Conservation (phyloP, 2,113 vertebrate genomes). For the Tautogolabrus adspersus region DNA sequence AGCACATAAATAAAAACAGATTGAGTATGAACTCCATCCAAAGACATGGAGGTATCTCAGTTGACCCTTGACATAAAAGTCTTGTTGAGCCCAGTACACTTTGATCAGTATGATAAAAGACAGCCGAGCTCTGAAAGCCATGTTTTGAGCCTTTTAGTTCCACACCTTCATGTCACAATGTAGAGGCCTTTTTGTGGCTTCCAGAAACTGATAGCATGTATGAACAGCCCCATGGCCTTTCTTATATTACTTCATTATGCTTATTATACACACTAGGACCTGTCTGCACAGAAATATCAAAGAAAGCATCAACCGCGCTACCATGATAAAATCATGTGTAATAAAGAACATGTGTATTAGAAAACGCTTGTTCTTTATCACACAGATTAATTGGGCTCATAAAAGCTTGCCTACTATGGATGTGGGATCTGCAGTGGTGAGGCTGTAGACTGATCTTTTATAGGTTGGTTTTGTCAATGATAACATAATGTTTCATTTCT, state of each 20-base stretch:
- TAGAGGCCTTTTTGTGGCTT: background rate
- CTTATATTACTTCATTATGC: background rate
- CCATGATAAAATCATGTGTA: background rate
- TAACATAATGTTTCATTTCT: constrained; percentile 1
- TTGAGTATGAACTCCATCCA: background rate
- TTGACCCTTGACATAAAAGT: background rate
- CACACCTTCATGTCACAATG: background rate
- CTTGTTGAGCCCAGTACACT: background rate
- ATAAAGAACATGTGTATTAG: background rate
- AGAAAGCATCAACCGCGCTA: background rate
- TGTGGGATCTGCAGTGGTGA: background rate
- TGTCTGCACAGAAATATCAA: background rate
- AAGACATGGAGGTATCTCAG: background rate
- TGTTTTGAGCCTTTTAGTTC: background rate
- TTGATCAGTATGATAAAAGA: background rate
- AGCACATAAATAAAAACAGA: background rate
- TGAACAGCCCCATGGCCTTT: background rate
- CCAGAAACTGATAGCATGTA: background rate
- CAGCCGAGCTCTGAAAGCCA: background rate
- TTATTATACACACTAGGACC: background rate
- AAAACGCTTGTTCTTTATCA: background rate
- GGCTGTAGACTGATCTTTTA: constrained; percentile 9
- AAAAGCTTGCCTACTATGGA: background rate
- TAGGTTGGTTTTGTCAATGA: constrained; percentile 22
- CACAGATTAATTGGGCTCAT: constrained; percentile 8